These are phyloP conservation scores for Pachypeltis micranthus DNA, from an alignment of 1,140 invertebrate genomes.

Conservation along the genomic window DNA sequence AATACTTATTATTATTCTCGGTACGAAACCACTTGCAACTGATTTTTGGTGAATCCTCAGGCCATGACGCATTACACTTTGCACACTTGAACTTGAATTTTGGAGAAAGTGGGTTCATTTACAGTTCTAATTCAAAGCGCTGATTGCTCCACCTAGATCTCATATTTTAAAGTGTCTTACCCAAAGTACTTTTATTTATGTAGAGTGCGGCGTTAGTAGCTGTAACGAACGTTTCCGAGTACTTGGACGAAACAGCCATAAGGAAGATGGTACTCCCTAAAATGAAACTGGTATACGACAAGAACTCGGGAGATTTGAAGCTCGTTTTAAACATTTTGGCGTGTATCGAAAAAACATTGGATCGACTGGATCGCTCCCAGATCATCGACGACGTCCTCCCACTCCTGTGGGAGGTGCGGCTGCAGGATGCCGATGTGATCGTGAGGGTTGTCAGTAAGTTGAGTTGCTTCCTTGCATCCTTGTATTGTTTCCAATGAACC, in stretches of 20 bases:
- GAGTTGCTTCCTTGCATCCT: too few species aligned
- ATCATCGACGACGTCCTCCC: constrained; percentile 88
- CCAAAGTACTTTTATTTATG: constrained; percentile 10
- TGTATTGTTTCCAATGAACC: too few species aligned
- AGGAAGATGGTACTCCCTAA: constrained; percentile 73
- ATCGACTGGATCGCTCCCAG: constrained; percentile 72
- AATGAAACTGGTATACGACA: constrained; percentile 76
- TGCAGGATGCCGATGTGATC: constrained; percentile 73
- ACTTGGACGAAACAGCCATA: constrained; percentile 71
- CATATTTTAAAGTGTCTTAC: too few species aligned
- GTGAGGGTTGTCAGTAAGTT: constrained; percentile 72
- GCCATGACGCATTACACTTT: too few species aligned
- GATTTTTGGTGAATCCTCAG: too few species aligned
- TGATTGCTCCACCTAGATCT: too few species aligned
- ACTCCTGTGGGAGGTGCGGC: constrained; percentile 71
- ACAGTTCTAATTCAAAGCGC: too few species aligned
- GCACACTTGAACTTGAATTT: too few species aligned
- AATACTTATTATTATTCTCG: too few species aligned
- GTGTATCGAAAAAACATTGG: constrained; percentile 64
- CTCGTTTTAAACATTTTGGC: constrained; percentile 62
- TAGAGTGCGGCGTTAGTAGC: constrained; percentile 83
- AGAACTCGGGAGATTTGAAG: constrained; percentile 64
- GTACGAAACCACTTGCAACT: too few species aligned
- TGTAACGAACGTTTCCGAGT: constrained; percentile 72
- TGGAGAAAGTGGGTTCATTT: too few species aligned